phyloP scores from a whole-genome alignment of 2,888 invertebrate genomes.

The Drosophila hawaiiensis region DNA sequence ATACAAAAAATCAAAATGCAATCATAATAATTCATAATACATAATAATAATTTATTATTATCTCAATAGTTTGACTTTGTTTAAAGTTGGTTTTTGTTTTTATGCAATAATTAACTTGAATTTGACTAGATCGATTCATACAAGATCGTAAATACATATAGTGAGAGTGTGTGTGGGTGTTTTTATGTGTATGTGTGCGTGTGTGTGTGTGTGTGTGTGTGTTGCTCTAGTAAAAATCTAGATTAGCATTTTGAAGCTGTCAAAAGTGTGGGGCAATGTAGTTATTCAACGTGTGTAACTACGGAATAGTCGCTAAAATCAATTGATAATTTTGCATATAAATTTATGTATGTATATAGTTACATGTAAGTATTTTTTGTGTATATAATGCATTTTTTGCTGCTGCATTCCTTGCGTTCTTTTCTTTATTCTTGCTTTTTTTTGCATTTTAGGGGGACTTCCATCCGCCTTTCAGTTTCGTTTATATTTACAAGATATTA shows the following conservation, averaged over 20 bases:
- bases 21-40: slow-evolving; percentile 66
- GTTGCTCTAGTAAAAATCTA: slow-evolving; percentile 73
- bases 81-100: slow-evolving; percentile 48
- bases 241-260: slow-evolving; percentile 71
- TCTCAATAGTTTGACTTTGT: slow-evolving; percentile 75
- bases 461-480: slow-evolving; percentile 82
- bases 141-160: slow-evolving; percentile 75
- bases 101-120: slow-evolving; percentile 84
- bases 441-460: slow-evolving; percentile 76
- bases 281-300: slow-evolving; percentile 49
- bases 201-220: slow-evolving; percentile 29
- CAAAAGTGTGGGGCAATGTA: slow-evolving; percentile 49
- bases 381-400: slow-evolving; percentile 45
- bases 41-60: slow-evolving; percentile 71
- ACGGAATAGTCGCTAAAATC: slow-evolving; percentile 71
- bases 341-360: slow-evolving; percentile 54
- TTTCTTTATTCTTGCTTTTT: not conserved
- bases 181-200: not conserved
- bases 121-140: slow-evolving; percentile 84
- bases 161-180: slow-evolving; percentile 37
- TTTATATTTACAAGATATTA: slow-evolving; percentile 55
- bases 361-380: slow-evolving; percentile 39
- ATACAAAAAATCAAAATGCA: slow-evolving; percentile 77
- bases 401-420: slow-evolving; percentile 23
- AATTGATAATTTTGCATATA: slow-evolving; percentile 72